Conservation (phyloP, 2,888 invertebrate genomes). For the Erebia aethiops region DNA sequence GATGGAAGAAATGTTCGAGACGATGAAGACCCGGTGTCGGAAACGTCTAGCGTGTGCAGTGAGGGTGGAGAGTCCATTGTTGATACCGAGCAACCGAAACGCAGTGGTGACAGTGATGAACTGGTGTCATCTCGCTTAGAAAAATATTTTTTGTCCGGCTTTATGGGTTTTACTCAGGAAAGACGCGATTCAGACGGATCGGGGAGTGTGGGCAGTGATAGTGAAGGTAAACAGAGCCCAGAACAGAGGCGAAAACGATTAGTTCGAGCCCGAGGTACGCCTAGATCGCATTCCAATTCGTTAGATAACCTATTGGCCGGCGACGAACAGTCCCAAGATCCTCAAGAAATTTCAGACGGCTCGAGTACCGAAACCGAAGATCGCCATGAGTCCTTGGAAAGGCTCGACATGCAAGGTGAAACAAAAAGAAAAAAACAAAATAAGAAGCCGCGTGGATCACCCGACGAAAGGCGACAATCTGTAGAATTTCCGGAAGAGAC, state of each 20-base stretch:
- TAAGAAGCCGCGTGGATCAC: constrained; percentile 86
- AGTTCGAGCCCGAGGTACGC: constrained; percentile 91
- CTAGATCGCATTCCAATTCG: constrained; percentile 91
- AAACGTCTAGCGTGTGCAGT: constrained; percentile 93
- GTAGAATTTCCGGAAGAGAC: constrained; percentile 85
- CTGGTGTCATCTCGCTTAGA: constrained; percentile 93
- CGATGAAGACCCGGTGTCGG: constrained; percentile 87
- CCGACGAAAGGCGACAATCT: constrained; percentile 85
- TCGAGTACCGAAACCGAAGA: constrained; percentile 90
- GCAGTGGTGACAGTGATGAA: constrained; percentile 85
- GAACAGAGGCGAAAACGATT: constrained; percentile 92
- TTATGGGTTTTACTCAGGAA: constrained; percentile 91
- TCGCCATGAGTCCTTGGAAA: constrained; percentile 86
- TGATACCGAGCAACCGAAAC: constrained; percentile 82
- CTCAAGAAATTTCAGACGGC: constrained; percentile 86
- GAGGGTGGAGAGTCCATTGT: constrained; percentile 90
- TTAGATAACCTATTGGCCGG: constrained; percentile 89
- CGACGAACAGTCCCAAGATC: constrained; percentile 79
- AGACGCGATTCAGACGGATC: constrained; percentile 91
- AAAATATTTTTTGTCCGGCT: constrained; percentile 94
- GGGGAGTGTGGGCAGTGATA: constrained; percentile 94
- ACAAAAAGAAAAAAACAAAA: constrained; percentile 92
- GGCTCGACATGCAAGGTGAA: constrained; percentile 90
- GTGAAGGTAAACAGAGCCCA: constrained; percentile 94
- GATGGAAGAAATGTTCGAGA: constrained; percentile 85